Base-by-base conservation (phyloP, 1,140 invertebrate species). In the Marisa cornuarietis region DNA sequence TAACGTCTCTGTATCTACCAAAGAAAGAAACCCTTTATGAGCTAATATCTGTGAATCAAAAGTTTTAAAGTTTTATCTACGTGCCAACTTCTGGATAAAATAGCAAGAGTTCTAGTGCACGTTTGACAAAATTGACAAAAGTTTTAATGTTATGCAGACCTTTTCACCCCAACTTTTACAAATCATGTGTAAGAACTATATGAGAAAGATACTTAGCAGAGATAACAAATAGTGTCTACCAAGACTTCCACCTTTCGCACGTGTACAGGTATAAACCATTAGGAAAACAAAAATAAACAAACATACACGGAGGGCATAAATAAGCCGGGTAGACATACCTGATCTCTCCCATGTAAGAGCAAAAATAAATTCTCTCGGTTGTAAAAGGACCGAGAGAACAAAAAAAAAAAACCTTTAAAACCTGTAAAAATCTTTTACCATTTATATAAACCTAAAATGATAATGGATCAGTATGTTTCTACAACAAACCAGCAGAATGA, bases 221-320 rank as follows among this genome's bases (percentile, higher is more conserved):
- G 3, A 58, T 58, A 18, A 3, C 54, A 58, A 58, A 58, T 58
- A 58, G 4, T 58, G 62, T 51, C 74, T 66, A 76, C 76, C 65
- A 77, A 49, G 76, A 42, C 65, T 77, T 68, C 62, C 76, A 77
- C 76, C 76, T 66, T 77, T 77, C 76, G 76, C 76, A 77, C 76
- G 76, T 77, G 76, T 77, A 77, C 76, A 77, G 51, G 58, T 68
- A 68, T 26, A 63, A 76, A 65, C n/a, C 62, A 63, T 22, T 58
- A 26, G 5, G n/a, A 61, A n/a, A 42, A 68, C 51, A 69, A 77
- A 77, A 77, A 66, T 66, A 68, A 42, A 14, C 11, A 54, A 69
- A 77, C 62, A 77, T 68, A 76, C 76, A 77, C 76, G 76, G 76
- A 77, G 76, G 76, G 75, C 75, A 77, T 77, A 65, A 77, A 68